Percentiles rank a stretch among this genome's conserved stretches.
These are phyloP conservation scores for Tautogolabrus adspersus DNA, from an alignment of 2,113 vertebrate species.

Conservation along the genomic window DNA sequence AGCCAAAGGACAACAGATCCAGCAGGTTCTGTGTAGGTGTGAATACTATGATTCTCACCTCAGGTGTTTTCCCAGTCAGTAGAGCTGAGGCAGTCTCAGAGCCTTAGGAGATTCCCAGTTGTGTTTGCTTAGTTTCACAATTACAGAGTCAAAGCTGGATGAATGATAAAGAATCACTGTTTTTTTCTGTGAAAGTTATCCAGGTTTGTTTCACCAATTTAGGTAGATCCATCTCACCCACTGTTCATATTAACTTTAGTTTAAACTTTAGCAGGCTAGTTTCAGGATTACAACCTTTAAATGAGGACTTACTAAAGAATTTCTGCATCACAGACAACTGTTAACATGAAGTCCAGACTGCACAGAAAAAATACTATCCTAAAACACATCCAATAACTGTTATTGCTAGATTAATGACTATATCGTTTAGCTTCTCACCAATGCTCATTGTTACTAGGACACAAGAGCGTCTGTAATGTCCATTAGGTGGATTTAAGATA, in stretches of 20 bases:
- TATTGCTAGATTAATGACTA: too few relatives aligned
- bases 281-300: background rate
- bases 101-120: conserved; percentile 55
- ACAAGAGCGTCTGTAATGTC: too few relatives aligned
- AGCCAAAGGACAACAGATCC: conserved; percentile 21
- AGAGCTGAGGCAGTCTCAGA: conserved; percentile 34
- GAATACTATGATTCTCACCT: conserved; percentile 60
- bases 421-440: too few relatives aligned
- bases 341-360: too few relatives aligned
- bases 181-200: conserved; percentile 1
- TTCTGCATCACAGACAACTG: too few relatives aligned
- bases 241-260: background rate
- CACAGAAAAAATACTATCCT: too few relatives aligned
- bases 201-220: background rate
- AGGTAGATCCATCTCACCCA: background rate
- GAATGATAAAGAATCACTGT: conserved; percentile 35
- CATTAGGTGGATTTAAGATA: too few relatives aligned
- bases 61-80: conserved; percentile 52
- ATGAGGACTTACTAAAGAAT: background rate
- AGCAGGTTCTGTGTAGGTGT: conserved; percentile 50
- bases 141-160: conserved; percentile 45
- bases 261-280: background rate
- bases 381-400: too few relatives aligned
- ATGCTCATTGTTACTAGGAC: too few relatives aligned
- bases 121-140: conserved; percentile 51